phyloP scores from a whole-genome alignment of 2,113 vertebrate species.

The Dipodomys merriami region DNA sequence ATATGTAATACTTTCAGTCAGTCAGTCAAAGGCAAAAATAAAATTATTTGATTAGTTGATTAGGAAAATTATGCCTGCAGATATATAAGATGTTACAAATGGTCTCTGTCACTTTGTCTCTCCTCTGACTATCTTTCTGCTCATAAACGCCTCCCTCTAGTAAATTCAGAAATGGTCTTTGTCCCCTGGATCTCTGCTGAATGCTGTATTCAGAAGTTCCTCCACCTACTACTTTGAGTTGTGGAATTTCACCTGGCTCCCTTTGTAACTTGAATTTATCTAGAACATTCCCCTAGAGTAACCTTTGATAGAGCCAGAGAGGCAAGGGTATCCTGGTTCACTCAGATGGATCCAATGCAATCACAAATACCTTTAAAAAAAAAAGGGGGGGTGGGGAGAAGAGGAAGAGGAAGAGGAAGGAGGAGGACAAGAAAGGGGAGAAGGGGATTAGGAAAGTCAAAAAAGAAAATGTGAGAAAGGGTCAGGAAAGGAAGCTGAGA shows the following conservation, averaged over 20 bases:
- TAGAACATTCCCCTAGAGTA: background rate
- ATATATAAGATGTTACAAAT: background rate
- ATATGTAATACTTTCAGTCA: background rate
- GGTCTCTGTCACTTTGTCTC: background rate
- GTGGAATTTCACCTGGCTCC: background rate
- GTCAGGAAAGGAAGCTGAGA: background rate
- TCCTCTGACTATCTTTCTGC: background rate
- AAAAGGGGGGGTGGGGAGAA: too few species aligned
- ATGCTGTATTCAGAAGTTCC: background rate
- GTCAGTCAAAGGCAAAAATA: background rate
- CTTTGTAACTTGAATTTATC: background rate
- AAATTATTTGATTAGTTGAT: background rate
- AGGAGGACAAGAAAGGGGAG: too few species aligned
- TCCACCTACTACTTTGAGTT: background rate
- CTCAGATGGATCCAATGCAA: background rate
- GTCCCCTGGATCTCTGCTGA: background rate
- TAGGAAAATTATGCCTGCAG: background rate
- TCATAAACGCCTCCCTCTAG: background rate
- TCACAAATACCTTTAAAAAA: background rate
- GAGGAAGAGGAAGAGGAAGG: too few species aligned
- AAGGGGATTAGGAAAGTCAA: background rate
- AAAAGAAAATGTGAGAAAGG: background rate
- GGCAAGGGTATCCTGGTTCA: background rate
- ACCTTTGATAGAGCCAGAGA: background rate
- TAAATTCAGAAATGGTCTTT: background rate